Evolutionary conservation across 2,113 vertebrate species (phyloP).

Genomic region (Microtus oregoni): DNA sequence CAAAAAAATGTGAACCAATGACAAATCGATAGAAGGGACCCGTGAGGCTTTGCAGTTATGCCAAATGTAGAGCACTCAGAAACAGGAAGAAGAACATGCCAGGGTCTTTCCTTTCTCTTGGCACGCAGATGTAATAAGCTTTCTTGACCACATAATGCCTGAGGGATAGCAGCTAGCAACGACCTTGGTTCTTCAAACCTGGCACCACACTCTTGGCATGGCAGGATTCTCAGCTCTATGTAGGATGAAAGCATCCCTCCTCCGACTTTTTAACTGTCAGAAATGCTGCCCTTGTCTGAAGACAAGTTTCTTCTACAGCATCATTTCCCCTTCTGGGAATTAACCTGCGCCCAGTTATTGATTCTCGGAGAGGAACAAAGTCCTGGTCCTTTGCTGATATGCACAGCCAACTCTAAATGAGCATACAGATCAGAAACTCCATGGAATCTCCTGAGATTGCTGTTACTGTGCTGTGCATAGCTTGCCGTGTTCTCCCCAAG

Average conservation of each 20-base stretch:
- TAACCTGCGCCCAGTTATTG: not conserved
- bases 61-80: not conserved
- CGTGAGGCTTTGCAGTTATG: not conserved
- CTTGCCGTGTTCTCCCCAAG: not conserved
- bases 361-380: not conserved
- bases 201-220: too few species aligned
- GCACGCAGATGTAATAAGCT: not conserved
- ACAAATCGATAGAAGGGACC: not conserved
- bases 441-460: fast-evolving
- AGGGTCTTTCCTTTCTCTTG: not conserved
- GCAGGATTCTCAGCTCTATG: not conserved
- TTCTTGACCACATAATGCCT: not conserved
- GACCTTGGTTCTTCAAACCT: not conserved
- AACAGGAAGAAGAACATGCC: not conserved
- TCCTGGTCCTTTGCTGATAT: not conserved
- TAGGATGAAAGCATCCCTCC: not conserved
- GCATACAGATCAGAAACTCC: not conserved
- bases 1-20: not conserved
- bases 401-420: not conserved
- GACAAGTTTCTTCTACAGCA: not conserved
- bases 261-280: not conserved
- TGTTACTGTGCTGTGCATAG: not conserved
- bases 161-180: not conserved
- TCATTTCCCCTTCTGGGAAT: not conserved
- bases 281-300: not conserved